A percentile compares a stretch with the other conserved stretches of the same genome.
phyloP scores from a whole-genome alignment of 2,113 vertebrate genomes.

The Rhabdomys dilectus region DNA sequence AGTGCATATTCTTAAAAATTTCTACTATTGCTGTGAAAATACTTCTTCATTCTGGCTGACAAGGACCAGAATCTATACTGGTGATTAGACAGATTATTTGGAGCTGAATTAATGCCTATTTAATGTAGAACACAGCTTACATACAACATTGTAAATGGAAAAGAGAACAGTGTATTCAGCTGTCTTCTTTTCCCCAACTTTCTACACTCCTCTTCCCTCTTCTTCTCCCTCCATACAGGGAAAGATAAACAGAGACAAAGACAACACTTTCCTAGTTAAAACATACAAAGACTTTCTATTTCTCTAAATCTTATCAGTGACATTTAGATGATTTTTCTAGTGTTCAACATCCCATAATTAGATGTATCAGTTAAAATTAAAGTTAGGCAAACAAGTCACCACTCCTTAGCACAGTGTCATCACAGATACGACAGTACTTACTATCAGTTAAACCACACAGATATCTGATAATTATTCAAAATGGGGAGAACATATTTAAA shows the following conservation, averaged over 20 bases:
- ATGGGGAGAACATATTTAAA: not conserved
- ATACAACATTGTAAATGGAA: not conserved
- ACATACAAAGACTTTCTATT: not conserved
- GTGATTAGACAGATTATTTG: constrained; percentile 20
- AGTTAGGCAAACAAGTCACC: not conserved
- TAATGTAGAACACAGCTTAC: not conserved
- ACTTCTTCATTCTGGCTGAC: not conserved
- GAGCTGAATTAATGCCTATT: not conserved
- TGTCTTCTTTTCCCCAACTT: not conserved
- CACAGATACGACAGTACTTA: not conserved
- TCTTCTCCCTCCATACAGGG: not conserved
- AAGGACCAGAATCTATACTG: not conserved
- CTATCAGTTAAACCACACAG: not conserved
- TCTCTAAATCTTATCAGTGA: not conserved
- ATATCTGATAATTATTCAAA: not conserved
- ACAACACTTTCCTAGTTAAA: not conserved
- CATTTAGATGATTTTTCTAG: not conserved
- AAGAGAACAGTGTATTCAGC: not conserved
- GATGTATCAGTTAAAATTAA: not conserved
- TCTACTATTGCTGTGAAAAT: not conserved
- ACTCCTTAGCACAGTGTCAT: not conserved
- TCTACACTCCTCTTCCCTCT: rapidly evolving
- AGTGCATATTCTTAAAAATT: constrained; percentile 1
- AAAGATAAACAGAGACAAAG: not conserved
- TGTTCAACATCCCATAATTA: constrained; percentile 5